These are phyloP conservation scores for Criorhina ranunculi DNA, from an alignment of 2,888 invertebrate species.

Conservation along the genomic window DNA sequence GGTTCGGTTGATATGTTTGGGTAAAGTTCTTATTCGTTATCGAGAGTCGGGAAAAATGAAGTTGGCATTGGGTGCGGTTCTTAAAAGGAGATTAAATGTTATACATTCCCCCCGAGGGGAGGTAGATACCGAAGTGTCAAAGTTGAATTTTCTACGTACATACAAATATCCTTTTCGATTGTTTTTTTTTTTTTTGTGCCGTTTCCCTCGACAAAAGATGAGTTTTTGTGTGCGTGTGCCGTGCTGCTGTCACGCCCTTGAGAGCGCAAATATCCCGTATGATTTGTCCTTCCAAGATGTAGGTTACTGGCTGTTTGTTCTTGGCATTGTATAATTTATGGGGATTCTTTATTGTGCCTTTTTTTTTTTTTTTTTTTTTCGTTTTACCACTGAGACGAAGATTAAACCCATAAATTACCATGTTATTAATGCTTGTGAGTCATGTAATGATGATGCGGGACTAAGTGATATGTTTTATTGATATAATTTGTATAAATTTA, in stretches of 20 bases:
- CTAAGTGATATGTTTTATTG: constrained; percentile 51
- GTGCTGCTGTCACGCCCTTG: constrained; percentile 42
- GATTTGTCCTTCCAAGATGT: constrained; percentile 50
- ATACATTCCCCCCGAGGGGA: not conserved
- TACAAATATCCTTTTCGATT: constrained; percentile 2
- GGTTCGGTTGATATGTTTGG: constrained; percentile 15
- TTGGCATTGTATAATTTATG: constrained; percentile 47
- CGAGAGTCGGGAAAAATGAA: constrained; percentile 37
- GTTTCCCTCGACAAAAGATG: constrained; percentile 34
- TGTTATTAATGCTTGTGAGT: constrained; percentile 38
- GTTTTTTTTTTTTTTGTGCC: constrained; percentile 12
- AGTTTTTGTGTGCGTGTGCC: constrained; percentile 35
- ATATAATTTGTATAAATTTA: constrained; percentile 46
- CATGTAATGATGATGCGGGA: constrained; percentile 32
- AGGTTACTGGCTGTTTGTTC: constrained; percentile 27
- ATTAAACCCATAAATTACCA: constrained; percentile 58
- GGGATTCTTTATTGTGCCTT: constrained; percentile 39
- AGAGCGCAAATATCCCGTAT: constrained; percentile 40
- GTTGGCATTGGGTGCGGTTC: constrained; percentile 40
- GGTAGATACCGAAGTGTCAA: constrained; percentile 22
- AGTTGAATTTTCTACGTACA: constrained; percentile 1
- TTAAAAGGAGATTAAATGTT: constrained; percentile 30
- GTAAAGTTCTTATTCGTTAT: constrained; percentile 29
- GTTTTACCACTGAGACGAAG: constrained; percentile 26
- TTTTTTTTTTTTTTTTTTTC: too few species aligned